These are phyloP conservation scores for Drosophila antonietae DNA, from an alignment of 2,888 invertebrate genomes.

Conservation along the genomic window DNA sequence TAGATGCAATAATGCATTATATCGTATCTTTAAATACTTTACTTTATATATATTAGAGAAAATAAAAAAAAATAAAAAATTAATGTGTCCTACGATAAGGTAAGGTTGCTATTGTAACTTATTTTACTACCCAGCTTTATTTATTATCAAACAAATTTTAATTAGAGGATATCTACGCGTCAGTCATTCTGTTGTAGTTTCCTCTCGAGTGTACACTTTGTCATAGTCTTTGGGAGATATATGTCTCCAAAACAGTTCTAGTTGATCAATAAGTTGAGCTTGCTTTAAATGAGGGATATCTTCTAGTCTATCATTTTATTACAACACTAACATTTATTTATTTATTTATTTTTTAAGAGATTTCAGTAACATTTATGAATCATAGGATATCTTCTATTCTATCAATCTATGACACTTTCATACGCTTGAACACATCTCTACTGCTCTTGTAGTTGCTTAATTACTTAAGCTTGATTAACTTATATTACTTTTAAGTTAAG, in stretches of 20 bases:
- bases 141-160: background rate
- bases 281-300: background rate
- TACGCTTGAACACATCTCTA: background rate
- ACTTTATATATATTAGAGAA: too few species aligned
- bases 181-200: too few species aligned
- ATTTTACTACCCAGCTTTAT: background rate
- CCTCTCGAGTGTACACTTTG: too few species aligned
- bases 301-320: background rate
- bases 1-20: background rate
- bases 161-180: background rate
- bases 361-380: background rate
- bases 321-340: too few species aligned
- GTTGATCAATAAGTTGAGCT: background rate
- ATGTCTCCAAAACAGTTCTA: background rate
- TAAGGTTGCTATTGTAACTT: too few species aligned
- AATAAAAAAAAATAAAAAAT: too few species aligned
- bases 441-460: background rate
- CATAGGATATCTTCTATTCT: background rate
- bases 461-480: background rate
- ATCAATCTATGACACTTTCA: background rate
- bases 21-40: too few species aligned
- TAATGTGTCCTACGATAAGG: too few species aligned
- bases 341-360: background rate
- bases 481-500: background rate
- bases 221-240: too few species aligned